phyloP scores from a whole-genome alignment of 2,888 invertebrate species.

The Mayetiola destructor region DNA sequence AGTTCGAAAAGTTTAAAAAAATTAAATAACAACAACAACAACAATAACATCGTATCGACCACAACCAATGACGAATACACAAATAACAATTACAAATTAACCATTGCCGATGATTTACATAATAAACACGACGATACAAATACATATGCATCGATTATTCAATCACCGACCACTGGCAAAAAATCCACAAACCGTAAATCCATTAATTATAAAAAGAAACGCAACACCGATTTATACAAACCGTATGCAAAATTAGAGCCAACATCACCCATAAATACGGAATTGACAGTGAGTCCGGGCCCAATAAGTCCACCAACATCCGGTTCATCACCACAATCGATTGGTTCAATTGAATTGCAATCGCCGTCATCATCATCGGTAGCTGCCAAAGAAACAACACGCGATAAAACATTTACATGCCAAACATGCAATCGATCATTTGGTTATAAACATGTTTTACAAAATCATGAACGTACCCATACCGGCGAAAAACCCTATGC shows the following conservation, averaged over 20 bases:
- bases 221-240: neutral
- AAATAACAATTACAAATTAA: conserved; percentile 12
- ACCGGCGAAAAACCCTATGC: conserved; percentile 91
- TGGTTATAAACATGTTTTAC: conserved; percentile 86
- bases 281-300: conserved; percentile 21
- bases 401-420: conserved; percentile 80
- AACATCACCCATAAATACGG: neutral
- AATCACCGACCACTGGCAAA: too few species aligned
- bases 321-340: conserved; percentile 40
- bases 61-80: neutral
- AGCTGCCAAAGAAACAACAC: conserved; percentile 37
- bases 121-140: neutral
- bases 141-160: neutral
- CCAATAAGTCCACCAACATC: conserved; percentile 42
- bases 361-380: conserved; percentile 13
- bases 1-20: conserved; percentile 20
- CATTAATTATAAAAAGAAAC: neutral
- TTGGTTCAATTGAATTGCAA: conserved; percentile 21
- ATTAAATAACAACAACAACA: conserved; percentile 13
- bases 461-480: conserved; percentile 88
- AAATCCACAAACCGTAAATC: neutral
- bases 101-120: neutral
- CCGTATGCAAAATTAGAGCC: neutral
- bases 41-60: conserved; percentile 12
- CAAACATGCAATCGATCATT: conserved; percentile 76